phyloP scores from a whole-genome alignment of 1,140 invertebrate species.

The Drosophila lacertosa region DNA sequence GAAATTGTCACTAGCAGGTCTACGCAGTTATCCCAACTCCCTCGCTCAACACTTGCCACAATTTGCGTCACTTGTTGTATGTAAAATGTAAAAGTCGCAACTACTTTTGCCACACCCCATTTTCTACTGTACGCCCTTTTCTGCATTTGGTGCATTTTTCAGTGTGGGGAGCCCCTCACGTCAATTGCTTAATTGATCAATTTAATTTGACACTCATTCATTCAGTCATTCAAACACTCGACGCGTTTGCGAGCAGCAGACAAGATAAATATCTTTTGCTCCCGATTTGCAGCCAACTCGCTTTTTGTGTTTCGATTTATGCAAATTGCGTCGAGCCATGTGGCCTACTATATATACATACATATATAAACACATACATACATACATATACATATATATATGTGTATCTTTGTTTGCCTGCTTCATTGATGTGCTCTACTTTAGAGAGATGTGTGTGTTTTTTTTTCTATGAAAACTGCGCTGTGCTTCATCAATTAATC shows the following conservation, averaged over 20 bases:
- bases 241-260: slow-evolving; percentile 31
- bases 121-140: no score
- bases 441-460: slow-evolving; percentile 23
- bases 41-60: slow-evolving; percentile 37
- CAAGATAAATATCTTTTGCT: slow-evolving; percentile 79
- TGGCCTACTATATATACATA: slow-evolving; percentile 43
- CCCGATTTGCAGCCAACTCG: slow-evolving; percentile 63
- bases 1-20: slow-evolving; percentile 70
- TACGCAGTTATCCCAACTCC: slow-evolving; percentile 1
- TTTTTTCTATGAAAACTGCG: slow-evolving; percentile 66
- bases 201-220: slow-evolving; percentile 83
- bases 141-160: slow-evolving; percentile 54
- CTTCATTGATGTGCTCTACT: slow-evolving; percentile 55
- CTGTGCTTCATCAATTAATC: slow-evolving; percentile 76
- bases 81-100: slow-evolving; percentile 41
- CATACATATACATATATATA: slow-evolving; percentile 11
- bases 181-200: slow-evolving; percentile 84
- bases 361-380: slow-evolving; percentile 6
- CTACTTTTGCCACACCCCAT: not conserved
- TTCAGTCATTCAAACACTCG: slow-evolving; percentile 69
- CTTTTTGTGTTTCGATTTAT: slow-evolving; percentile 79
- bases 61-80: slow-evolving; percentile 77
- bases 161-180: slow-evolving; percentile 28
- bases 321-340: slow-evolving; percentile 72
- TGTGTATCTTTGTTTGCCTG: not conserved